A percentile compares a stretch with the other conserved stretches of the same genome.
Evolutionary conservation across 1,140 invertebrate species (phyloP).

Genomic region (Aphaenogaster rudis): DNA sequence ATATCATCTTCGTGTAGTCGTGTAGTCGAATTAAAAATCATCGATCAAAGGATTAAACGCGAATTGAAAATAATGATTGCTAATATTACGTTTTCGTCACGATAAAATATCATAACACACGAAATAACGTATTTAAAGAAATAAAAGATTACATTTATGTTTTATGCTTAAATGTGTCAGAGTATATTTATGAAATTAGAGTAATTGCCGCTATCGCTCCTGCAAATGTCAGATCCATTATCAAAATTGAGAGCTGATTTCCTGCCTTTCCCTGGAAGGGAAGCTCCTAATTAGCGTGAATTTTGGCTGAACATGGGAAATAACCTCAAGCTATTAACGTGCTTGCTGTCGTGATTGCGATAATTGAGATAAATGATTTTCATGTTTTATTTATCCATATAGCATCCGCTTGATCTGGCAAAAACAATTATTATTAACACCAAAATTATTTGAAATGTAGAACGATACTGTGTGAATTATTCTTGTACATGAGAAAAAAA

Average conservation of each 20-base stretch:
- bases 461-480: neutral
- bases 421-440: slow-evolving; percentile 12
- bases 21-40: neutral
- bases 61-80: slow-evolving; percentile 4
- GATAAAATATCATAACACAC: neutral
- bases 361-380: slow-evolving; percentile 37
- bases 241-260: slow-evolving; percentile 56
- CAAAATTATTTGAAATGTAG: neutral
- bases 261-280: slow-evolving; percentile 4
- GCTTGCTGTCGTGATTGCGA: slow-evolving; percentile 32
- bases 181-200: neutral
- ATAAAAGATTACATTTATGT: neutral
- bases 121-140: neutral
- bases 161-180: neutral
- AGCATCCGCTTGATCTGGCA: neutral
- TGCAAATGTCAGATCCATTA: slow-evolving; percentile 44
- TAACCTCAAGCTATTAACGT: slow-evolving; percentile 45
- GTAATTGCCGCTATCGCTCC: slow-evolving; percentile 3
- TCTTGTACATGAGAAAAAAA: neutral
- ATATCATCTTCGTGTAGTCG: neutral
- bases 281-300: slow-evolving; percentile 46
- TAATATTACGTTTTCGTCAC: neutral
- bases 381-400: neutral
- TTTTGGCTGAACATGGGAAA: slow-evolving; percentile 37
- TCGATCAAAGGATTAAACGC: neutral